Evolutionary conservation across 2,113 vertebrate species (phyloP).

Genomic region (Crocuta crocuta): DNA sequence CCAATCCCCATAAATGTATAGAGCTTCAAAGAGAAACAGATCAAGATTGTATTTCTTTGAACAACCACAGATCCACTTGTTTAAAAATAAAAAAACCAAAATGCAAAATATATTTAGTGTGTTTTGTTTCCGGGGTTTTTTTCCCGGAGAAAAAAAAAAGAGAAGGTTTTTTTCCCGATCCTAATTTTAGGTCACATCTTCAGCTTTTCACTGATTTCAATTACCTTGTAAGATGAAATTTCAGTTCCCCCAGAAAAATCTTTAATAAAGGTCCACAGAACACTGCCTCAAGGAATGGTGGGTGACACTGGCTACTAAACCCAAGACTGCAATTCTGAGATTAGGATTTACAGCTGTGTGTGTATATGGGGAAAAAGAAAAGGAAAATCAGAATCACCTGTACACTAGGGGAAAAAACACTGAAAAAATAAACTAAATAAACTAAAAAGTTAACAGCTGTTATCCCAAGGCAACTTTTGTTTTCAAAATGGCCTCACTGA

Average conservation of each 20-base stretch:
- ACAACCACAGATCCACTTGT: not conserved
- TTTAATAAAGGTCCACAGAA: not conserved
- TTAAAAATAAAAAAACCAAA: not conserved
- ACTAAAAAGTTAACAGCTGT: slow-evolving; percentile 36
- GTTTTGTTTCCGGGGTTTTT: not conserved
- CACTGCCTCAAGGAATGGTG: not conserved
- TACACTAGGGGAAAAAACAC: not conserved
- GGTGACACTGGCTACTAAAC: not conserved
- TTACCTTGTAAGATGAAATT: slow-evolving; percentile 28
- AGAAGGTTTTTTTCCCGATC: no score
- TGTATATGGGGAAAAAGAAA: fast-evolving
- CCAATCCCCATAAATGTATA: not conserved
- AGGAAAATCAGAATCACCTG: slow-evolving; percentile 13
- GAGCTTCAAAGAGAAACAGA: not conserved
- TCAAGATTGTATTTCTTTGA: not conserved
- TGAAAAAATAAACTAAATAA: not conserved
- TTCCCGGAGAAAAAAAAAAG: not conserved
- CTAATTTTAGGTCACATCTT: slow-evolving; percentile 27
- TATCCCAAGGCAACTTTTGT: not conserved
- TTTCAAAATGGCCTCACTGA: slow-evolving; percentile 48
- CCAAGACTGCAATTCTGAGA: not conserved
- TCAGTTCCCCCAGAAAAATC: not conserved
- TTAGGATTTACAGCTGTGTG: not conserved
- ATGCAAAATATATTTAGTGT: not conserved
- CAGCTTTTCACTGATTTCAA: slow-evolving; percentile 30